A percentile compares a stretch with the other conserved stretches of the same genome.
Evolutionary conservation across 2,797 vertebrate genomes (phyloP).

Genomic region (Acropternis orthonyx): DNA sequence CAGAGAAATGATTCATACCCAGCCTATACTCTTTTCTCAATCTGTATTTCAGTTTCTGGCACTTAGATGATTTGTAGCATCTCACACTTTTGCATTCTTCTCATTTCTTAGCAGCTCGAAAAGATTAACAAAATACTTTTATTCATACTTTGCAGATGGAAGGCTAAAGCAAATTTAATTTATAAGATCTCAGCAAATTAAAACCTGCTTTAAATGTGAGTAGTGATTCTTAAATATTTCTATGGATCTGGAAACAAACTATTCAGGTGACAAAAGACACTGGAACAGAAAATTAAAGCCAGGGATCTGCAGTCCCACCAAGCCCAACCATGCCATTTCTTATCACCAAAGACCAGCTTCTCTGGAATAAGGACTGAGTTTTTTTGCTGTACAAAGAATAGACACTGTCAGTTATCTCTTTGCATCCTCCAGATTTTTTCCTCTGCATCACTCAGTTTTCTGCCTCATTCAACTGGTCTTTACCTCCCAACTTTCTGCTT

Average conservation of each 20-base stretch:
- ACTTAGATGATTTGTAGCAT: background rate
- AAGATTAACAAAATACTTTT: background rate
- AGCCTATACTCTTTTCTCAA: background rate
- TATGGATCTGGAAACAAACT: background rate
- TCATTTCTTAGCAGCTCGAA: background rate
- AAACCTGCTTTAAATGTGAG: background rate
- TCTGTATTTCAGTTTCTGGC: background rate
- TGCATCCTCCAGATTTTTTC: background rate
- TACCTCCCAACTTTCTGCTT: background rate
- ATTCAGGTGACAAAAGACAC: background rate
- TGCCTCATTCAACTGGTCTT: background rate
- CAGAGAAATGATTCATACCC: background rate
- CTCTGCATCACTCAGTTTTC: background rate
- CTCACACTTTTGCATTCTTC: background rate
- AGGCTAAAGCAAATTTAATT: background rate
- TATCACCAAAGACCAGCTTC: background rate
- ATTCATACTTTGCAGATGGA: background rate
- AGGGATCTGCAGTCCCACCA: background rate
- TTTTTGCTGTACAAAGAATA: background rate
- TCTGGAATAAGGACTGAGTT: background rate
- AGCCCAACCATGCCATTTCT: background rate
- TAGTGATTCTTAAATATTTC: background rate
- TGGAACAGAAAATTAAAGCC: background rate
- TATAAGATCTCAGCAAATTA: background rate
- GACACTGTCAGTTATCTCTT: background rate